Conservation (phyloP, 2,797 vertebrate genomes). For the Malacoctenus gilli region DNA sequence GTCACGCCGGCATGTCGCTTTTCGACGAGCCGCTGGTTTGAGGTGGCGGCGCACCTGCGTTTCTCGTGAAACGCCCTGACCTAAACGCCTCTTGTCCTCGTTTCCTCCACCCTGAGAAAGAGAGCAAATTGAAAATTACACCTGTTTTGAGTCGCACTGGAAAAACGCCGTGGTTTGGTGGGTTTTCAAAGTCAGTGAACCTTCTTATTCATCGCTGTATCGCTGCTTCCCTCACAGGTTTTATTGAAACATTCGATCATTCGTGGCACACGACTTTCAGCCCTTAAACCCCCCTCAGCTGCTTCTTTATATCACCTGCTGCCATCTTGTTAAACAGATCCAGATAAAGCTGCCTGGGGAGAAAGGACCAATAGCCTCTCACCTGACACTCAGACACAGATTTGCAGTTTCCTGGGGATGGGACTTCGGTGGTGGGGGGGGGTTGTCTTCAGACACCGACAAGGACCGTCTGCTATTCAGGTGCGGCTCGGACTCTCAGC, state of each 20-base stretch:
- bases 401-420: conserved; percentile 66
- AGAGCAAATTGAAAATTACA: too few relatives aligned
- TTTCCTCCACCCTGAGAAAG: too few relatives aligned
- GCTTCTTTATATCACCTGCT: conserved; percentile 26
- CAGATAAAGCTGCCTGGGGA: conserved; percentile 42
- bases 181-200: too few relatives aligned
- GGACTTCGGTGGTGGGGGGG: conserved; percentile 50
- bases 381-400: conserved; percentile 57
- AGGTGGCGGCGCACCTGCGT: too few relatives aligned
- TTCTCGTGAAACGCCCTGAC: too few relatives aligned
- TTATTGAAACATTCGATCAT: not conserved
- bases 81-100: too few relatives aligned
- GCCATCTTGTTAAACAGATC: conserved; percentile 37
- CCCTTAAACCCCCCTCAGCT: conserved; percentile 21
- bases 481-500: conserved; percentile 56
- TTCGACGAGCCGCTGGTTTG: too few relatives aligned
- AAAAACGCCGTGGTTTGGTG: too few relatives aligned
- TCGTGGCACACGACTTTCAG: conserved; percentile 17
- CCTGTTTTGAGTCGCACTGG: too few relatives aligned
- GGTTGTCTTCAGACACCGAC: conserved; percentile 52
- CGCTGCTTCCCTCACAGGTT: too few relatives aligned
- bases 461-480: conserved; percentile 57
- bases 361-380: conserved; percentile 58
- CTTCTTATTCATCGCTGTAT: too few relatives aligned
- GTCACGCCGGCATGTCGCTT: too few relatives aligned